Evolutionary conservation across 1,140 invertebrate genomes (phyloP).

Genomic region (Aphaenogaster floridana): DNA sequence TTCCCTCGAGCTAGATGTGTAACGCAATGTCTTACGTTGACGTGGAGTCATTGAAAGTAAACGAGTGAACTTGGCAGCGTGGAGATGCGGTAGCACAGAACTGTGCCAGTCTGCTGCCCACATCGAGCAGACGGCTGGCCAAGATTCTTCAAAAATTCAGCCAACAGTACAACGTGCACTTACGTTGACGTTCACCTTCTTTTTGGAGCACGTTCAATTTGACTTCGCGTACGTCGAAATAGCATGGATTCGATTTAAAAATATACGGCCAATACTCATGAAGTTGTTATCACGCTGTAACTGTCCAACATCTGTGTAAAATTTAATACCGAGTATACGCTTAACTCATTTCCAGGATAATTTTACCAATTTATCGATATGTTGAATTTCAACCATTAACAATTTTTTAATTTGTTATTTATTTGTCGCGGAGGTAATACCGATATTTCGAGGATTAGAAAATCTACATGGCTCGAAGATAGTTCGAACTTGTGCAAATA

Average conservation of each 20-base stretch:
- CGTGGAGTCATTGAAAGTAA: constrained; percentile 66
- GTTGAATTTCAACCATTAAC: neutral
- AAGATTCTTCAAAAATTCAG: constrained; percentile 77
- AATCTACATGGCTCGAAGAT: neutral
- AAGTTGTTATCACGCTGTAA: constrained; percentile 31
- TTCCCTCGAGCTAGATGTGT: constrained; percentile 8
- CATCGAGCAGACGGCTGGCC: constrained; percentile 61
- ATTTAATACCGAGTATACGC: neutral
- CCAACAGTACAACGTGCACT: constrained; percentile 70
- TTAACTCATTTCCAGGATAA: neutral
- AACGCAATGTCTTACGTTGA: constrained; percentile 37
- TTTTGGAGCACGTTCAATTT: constrained; percentile 73
- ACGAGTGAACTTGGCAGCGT: constrained; percentile 73
- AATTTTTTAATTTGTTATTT: constrained; percentile 1
- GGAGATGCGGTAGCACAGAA: constrained; percentile 48
- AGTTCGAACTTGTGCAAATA: neutral
- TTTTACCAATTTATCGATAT: neutral
- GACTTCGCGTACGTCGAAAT: constrained; percentile 27
- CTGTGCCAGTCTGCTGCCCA: constrained; percentile 67
- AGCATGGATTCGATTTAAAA: constrained; percentile 51
- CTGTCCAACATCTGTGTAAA: too few relatives aligned
- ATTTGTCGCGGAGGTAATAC: neutral
- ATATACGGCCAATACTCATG: constrained; percentile 39
- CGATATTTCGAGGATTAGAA: neutral
- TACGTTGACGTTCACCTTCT: constrained; percentile 70